A percentile compares a stretch with the other conserved stretches of the same genome.
phyloP scores from a whole-genome alignment of 2,797 vertebrate species.

The Discoglossus pictus region DNA sequence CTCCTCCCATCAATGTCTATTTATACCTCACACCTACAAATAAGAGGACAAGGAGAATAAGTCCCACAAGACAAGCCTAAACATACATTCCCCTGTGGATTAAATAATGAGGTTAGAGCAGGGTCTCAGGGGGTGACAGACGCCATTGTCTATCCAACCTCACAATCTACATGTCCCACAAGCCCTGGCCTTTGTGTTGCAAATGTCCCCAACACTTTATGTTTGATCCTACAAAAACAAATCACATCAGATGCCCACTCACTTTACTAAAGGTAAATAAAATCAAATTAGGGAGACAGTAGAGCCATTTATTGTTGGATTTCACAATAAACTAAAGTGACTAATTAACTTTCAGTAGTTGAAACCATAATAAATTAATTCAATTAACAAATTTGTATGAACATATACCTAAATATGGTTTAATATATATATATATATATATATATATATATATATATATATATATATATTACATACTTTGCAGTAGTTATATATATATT shows the following conservation, averaged over 20 bases:
- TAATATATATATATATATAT: background rate
- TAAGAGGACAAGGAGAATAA: constrained; percentile 28
- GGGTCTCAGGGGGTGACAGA: constrained; percentile 56
- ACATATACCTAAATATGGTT: background rate
- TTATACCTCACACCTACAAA: constrained; percentile 46
- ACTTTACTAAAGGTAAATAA: background rate
- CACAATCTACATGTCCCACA: constrained; percentile 13
- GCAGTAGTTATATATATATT: no score
- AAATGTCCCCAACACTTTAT: constrained; percentile 39
- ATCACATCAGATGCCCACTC: constrained; percentile 32
- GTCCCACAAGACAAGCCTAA: background rate
- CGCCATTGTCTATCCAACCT: constrained; percentile 27
- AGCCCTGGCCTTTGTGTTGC: constrained; percentile 56
- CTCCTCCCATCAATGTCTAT: constrained; percentile 8
- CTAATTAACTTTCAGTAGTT: no score
- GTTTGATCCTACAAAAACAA: constrained; percentile 54
- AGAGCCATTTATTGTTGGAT: no score
- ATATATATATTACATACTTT: no score
- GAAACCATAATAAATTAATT: background rate
- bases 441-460: constrained; percentile 24
- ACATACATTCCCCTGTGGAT: background rate
- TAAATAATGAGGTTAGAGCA: constrained; percentile 55
- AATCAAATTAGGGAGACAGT: constrained; percentile 11
- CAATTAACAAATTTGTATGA: no score
- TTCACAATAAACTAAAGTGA: no score